phyloP scores from a whole-genome alignment of 2,888 invertebrate genomes.

The Andrena haemorrhoa region DNA sequence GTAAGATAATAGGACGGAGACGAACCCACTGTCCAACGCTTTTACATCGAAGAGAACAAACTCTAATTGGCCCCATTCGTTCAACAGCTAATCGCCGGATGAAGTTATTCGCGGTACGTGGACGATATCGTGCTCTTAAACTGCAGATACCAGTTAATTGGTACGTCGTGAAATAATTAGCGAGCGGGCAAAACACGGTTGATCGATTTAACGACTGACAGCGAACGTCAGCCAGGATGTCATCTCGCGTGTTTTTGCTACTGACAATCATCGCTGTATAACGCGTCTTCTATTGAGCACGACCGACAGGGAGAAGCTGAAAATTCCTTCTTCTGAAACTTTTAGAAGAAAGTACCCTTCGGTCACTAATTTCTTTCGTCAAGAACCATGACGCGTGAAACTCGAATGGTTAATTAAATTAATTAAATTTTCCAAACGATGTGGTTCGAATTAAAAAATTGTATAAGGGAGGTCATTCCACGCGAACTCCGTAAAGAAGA shows the following conservation, averaged over 20 bases:
- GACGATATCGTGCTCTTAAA: conserved; percentile 39
- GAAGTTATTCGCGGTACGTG: conserved; percentile 38
- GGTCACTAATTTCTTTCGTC: no score
- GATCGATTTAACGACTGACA: conserved; percentile 25
- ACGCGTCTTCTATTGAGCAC: background rate
- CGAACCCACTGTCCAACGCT: conserved; percentile 24
- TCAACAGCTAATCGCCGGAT: conserved; percentile 44
- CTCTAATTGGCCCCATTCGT: conserved; percentile 51
- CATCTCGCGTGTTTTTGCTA: background rate
- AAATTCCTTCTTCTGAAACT: background rate
- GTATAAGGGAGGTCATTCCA: no score
- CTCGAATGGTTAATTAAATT: no score
- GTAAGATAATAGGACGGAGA: background rate
- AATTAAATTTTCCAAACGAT: no score
- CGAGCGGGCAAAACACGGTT: conserved; percentile 11
- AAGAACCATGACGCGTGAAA: no score
- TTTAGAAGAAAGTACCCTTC: no score
- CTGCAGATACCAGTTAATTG: conserved; percentile 41
- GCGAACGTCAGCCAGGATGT: background rate
- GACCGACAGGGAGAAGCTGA: background rate
- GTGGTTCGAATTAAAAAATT: no score
- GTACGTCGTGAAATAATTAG: conserved; percentile 39
- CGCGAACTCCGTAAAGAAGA: no score
- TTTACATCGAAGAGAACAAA: conserved; percentile 14
- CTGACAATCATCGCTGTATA: background rate